A percentile compares a stretch with the other conserved stretches of the same genome.
Evolutionary conservation across 2,113 vertebrate genomes (phyloP).

Genomic region (Brienomyrus brachyistius): DNA sequence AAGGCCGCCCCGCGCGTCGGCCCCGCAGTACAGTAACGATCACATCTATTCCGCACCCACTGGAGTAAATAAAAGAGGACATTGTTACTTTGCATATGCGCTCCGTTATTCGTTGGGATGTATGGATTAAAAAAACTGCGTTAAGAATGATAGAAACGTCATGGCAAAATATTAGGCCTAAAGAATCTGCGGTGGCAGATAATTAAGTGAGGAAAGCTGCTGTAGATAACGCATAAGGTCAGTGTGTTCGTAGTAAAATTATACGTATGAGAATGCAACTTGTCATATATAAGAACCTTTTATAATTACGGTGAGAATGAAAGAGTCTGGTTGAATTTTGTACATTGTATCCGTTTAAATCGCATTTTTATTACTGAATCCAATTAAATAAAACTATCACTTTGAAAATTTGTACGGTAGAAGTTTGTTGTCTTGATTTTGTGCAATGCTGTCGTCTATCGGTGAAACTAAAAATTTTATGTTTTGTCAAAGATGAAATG

Average conservation of each 20-base stretch:
- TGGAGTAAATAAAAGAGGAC: background rate
- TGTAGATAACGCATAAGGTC: background rate
- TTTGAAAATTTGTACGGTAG: background rate
- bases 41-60: background rate
- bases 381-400: background rate
- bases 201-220: background rate
- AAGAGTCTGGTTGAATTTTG: background rate
- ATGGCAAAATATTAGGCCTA: background rate
- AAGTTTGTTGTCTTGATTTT: background rate
- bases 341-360: background rate
- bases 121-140: background rate
- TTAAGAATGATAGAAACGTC: background rate
- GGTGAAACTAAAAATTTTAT: constrained; percentile 3
- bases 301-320: background rate
- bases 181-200: background rate
- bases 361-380: background rate
- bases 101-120: background rate
- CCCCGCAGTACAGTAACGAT: background rate
- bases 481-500: background rate
- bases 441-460: constrained; percentile 9
- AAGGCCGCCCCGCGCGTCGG: constrained; percentile 17
- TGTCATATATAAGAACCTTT: background rate
- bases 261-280: background rate
- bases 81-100: background rate
- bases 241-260: background rate